Evolutionary conservation across 2,797 vertebrate species (phyloP), one percentile per base, ranked within the genome.

Genomic region (Centropyge bicolor): DNA sequence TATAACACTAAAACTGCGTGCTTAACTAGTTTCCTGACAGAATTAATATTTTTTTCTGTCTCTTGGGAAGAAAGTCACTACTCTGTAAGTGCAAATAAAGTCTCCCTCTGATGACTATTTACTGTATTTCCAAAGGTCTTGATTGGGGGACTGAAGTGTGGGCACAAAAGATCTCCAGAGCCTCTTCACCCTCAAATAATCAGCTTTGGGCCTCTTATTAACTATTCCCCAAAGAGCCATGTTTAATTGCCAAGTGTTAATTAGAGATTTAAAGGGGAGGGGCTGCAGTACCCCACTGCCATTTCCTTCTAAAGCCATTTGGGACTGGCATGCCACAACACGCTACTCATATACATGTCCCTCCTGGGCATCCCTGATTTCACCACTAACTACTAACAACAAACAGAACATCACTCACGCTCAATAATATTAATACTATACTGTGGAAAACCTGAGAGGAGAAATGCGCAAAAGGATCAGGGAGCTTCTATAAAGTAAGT

Each of bases 211-310:
- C 72, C 70, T 87, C 80, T 85, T 89, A 89, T 92, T 93, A 91
- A 90, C 88, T 82, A 87, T 80, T 80, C 92, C 89, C 92, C 48
- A 76, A 92, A 88, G 92, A 93, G 78, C 77, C 74, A 73, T 90
- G 87, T 86, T 93, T 94, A 94, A 95, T 95, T 94, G 92, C 86
- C 81, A 93, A 90, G 93, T 94, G 94, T 94, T 95, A 94, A 95
- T 96, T 94, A 92, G 88, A 93, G 86, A 92, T 89, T 86, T 87
- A 77, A 70, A 85, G 82, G 67, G 86, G 91, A 88, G 87, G 91
- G 81, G 69, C 84, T 83, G 74, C 24, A 81, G 78, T 70, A 83
- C 79, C 83, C 85, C 74, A 82, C 35, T 85, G 88, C 77, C 81
- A 91, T 87, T 95, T 93, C 82, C 78, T 82, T 83, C 70, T 88